Percentiles rank a stretch among this genome's conserved stretches.
Evolutionary conservation across 2,888 invertebrate genomes (phyloP).

Genomic region (Nephrotoma appendiculata): DNA sequence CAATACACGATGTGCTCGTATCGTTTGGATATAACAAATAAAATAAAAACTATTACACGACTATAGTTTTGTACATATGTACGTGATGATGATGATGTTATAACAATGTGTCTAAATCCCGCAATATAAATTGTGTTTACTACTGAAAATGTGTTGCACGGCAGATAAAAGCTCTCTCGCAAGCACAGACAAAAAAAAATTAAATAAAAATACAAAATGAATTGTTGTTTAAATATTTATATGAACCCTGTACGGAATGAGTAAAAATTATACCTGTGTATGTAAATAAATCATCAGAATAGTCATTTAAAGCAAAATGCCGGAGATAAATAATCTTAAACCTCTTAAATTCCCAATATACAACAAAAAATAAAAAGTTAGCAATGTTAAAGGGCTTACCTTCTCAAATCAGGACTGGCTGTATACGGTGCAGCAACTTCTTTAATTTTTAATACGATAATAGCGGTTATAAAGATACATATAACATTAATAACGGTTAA

Average conservation of each 20-base stretch:
- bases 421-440: constrained; percentile 72
- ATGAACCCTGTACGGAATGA: not conserved
- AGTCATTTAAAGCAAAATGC: not conserved
- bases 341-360: not conserved
- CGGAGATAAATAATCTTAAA: not conserved
- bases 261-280: not conserved
- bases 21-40: not conserved
- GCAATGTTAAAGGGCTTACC: constrained; percentile 26
- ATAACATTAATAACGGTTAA: constrained; percentile 68
- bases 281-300: not conserved
- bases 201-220: not conserved
- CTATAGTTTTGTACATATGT: not conserved
- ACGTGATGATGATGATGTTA: no score
- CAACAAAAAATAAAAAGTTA: constrained; percentile 9
- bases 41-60: not conserved
- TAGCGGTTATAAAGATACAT: constrained; percentile 68
- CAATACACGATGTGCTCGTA: not conserved
- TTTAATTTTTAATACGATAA: constrained; percentile 68
- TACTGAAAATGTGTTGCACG: not conserved
- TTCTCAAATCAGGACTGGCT: constrained; percentile 53
- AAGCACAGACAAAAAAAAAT: not conserved
- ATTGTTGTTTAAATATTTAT: not conserved
- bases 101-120: not conserved
- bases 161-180: not conserved
- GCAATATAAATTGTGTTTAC: not conserved